Evolutionary conservation across 2,797 vertebrate genomes (phyloP).

Genomic region (Alectoris magna): DNA sequence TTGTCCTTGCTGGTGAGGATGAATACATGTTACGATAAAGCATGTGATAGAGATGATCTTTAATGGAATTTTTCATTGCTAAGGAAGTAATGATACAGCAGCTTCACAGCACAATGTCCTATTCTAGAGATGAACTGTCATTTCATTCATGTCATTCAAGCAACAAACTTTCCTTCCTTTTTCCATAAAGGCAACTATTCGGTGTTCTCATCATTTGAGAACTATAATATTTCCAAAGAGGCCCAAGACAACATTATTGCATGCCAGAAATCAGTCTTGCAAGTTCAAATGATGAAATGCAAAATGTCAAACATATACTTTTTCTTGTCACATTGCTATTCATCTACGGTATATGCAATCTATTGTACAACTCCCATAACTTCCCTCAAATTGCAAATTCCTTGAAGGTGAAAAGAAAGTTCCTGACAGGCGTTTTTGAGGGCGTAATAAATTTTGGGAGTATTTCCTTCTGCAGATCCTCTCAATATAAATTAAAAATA

Average conservation of each 20-base stretch:
- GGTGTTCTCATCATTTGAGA: slow-evolving; percentile 55
- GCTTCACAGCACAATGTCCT: slow-evolving; percentile 48
- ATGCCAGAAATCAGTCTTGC: slow-evolving; percentile 66
- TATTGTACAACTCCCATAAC: slow-evolving; percentile 27
- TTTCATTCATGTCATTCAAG: slow-evolving; percentile 70
- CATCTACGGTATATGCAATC: slow-evolving; percentile 45
- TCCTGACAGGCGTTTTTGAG: not conserved
- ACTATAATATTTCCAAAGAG: slow-evolving; percentile 54
- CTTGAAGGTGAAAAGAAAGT: not conserved
- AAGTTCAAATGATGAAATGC: slow-evolving; percentile 68
- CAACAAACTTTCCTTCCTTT: slow-evolving; percentile 41
- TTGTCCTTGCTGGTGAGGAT: slow-evolving; percentile 52
- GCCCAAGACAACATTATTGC: slow-evolving; percentile 66
- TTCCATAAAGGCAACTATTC: slow-evolving; percentile 54
- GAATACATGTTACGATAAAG: not conserved
- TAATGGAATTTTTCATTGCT: slow-evolving; percentile 68
- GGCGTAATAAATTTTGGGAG: not conserved
- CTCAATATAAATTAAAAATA: not conserved
- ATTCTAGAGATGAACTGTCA: slow-evolving; percentile 69
- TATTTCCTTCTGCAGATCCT: not conserved
- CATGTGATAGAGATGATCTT: slow-evolving; percentile 49
- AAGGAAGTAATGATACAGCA: slow-evolving; percentile 63
- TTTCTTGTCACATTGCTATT: slow-evolving; percentile 66
- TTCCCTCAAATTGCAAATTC: slow-evolving; percentile 40
- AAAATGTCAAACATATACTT: slow-evolving; percentile 67